A percentile compares a stretch with the other conserved stretches of the same genome.
Evolutionary conservation across 2,888 invertebrate species (phyloP).

Genomic region (Heliconius erato): DNA sequence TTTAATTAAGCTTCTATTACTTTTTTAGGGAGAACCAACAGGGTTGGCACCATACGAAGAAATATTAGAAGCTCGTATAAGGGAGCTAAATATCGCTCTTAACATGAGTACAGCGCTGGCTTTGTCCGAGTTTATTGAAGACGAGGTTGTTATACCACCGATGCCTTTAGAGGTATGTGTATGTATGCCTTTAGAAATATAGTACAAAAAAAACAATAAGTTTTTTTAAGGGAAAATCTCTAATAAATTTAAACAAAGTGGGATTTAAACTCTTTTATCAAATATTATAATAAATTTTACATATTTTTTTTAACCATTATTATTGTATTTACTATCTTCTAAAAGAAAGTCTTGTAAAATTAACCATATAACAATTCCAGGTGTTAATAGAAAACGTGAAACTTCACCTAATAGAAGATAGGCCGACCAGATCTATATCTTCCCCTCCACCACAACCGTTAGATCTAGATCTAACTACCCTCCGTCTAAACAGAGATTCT

Average conservation of each 20-base stretch:
- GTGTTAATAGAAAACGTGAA: slow-evolving; percentile 90
- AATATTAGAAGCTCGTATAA: slow-evolving; percentile 87
- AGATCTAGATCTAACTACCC: slow-evolving; percentile 89
- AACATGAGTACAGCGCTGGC: slow-evolving; percentile 94
- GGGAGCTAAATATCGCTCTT: slow-evolving; percentile 88
- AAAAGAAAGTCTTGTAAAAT: neutral
- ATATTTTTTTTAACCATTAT: too few relatives aligned
- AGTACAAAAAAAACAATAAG: neutral
- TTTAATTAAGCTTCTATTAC: neutral
- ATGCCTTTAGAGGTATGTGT: slow-evolving; percentile 91
- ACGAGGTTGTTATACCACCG: slow-evolving; percentile 92
- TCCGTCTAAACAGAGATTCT: slow-evolving; percentile 89
- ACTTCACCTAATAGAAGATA: slow-evolving; percentile 92
- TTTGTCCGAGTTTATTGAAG: slow-evolving; percentile 93
- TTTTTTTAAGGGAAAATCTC: too few relatives aligned
- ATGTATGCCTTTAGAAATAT: too few relatives aligned
- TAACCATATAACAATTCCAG: slow-evolving; percentile 70
- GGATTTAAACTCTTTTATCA: too few relatives aligned
- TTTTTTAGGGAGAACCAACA: slow-evolving; percentile 63
- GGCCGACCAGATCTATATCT: slow-evolving; percentile 91
- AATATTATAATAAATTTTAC: too few relatives aligned
- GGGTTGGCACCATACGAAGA: slow-evolving; percentile 76
- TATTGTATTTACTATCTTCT: neutral
- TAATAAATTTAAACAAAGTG: too few relatives aligned
- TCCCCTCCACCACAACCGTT: slow-evolving; percentile 93